Evolutionary conservation across 2,797 vertebrate species (phyloP), one percentile per base, ranked within the genome.

Genomic region (Chelon labrosus): DNA sequence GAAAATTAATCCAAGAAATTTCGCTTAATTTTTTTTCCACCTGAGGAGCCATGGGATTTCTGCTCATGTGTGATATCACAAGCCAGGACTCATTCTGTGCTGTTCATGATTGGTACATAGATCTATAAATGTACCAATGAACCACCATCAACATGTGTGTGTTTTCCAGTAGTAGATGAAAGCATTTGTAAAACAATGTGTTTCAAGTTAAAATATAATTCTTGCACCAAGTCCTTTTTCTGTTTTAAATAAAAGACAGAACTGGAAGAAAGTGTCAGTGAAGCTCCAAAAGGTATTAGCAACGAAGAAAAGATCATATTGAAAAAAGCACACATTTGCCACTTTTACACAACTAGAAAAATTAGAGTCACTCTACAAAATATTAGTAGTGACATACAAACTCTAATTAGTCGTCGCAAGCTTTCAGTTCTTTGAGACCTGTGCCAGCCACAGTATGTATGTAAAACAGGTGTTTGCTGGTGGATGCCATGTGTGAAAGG

Each of bases 21-120:
- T 27, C 4, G 25, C 25, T 27, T 27, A 27, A 3, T 27, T 27
- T 27, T 27, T 27, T 27, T 27, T 27, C 1, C 25, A 27, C 25
- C 92, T 91, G 97, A 17, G 97, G 96, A 16, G 96, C 97, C 81
- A 97, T 98, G 97, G 97, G 97, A 10, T 98, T 97, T 87, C 91
- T 97, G 77, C 94, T 98, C 2, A 96, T 97, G 95, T 97, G 97
- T 2, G 97, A 98, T 14, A 94, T 97, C 63, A 94, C 96, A 39
- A 97, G 95, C 82, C 92, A 96, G 85, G 96, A 97, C n/a, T 96
- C 96, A 0, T 98, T 97, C 90, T 89, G 86, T 0, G 95, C 96
- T 0, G 96, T 97, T 14, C 96, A 97, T 77, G 97, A 98, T 92
- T 98, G 97, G 96, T 97, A 78, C 91, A 96, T 66, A n/a, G 10